Percentiles rank a stretch among this genome's conserved stretches.
Evolutionary conservation across 1,140 invertebrate species (phyloP).

Genomic region (Panagrolaimus sp.): DNA sequence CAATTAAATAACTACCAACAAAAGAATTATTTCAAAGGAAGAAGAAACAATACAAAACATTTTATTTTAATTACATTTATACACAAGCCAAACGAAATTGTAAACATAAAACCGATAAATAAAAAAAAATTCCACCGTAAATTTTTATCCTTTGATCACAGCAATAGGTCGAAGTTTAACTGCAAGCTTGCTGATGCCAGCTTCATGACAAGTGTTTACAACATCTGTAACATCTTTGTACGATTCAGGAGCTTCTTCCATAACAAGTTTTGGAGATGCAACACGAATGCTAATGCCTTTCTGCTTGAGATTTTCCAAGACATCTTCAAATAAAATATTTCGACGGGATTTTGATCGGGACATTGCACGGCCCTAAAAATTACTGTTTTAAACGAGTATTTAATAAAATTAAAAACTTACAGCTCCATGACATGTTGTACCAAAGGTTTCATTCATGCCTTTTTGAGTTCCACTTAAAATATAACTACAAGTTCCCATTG

Average conservation of each 20-base stretch:
- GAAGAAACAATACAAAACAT: too few species aligned
- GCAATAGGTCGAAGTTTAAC: slow-evolving; percentile 95
- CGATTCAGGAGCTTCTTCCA: slow-evolving; percentile 99
- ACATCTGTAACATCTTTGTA: slow-evolving; percentile 99
- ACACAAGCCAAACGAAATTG: too few species aligned
- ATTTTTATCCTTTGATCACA: slow-evolving; percentile 83
- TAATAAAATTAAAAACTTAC: slow-evolving; percentile 66
- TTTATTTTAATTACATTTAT: too few species aligned
- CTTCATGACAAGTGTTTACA: slow-evolving; percentile 92
- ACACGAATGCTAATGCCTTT: slow-evolving; percentile 95
- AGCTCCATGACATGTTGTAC: slow-evolving; percentile 97
- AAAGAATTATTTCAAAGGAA: too few species aligned
- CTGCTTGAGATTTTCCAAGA: slow-evolving; percentile 76
- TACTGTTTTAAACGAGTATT: too few species aligned
- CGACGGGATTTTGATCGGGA: slow-evolving; percentile 92
- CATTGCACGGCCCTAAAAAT: slow-evolving; percentile 79
- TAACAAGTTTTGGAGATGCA: slow-evolving; percentile 95
- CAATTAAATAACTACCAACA: too few species aligned
- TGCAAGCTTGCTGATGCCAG: slow-evolving; percentile 93
- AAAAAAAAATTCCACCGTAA: too few species aligned
- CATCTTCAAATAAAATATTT: slow-evolving; percentile 86
- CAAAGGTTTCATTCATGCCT: slow-evolving; percentile 97
- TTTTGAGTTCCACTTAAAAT: slow-evolving; percentile 79
- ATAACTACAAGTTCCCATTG: slow-evolving; percentile 99
- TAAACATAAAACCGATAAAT: too few species aligned